Percentiles rank a stretch among this genome's conserved stretches.
Evolutionary conservation across 2,888 invertebrate species (phyloP).

Genomic region (Clusia tigrina): DNA sequence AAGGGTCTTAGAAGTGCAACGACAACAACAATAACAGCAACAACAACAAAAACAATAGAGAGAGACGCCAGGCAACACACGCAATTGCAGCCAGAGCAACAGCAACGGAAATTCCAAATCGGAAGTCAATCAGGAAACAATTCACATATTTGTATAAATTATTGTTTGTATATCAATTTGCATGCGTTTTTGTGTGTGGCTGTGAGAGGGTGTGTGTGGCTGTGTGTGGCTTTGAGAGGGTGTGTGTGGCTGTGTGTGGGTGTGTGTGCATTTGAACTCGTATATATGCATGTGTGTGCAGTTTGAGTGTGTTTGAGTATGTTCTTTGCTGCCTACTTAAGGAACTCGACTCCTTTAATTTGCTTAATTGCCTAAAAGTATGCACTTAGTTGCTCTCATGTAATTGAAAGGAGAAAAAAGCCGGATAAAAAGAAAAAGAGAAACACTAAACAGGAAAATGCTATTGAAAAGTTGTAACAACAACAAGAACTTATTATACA

Average conservation of each 20-base stretch:
- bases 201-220: no score
- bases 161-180: background rate
- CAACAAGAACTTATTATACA: background rate
- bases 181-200: no score
- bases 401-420: background rate
- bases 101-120: background rate
- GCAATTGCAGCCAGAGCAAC: background rate
- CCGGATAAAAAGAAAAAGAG: background rate
- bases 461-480: background rate
- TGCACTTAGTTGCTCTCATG: background rate
- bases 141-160: background rate
- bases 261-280: no score
- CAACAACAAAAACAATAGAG: no score
- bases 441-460: no score
- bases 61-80: no score
- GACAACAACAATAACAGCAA: background rate
- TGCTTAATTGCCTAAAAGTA: background rate
- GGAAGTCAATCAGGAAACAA: background rate
- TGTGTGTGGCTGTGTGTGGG: no score
- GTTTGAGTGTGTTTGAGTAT: no score
- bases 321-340: background rate
- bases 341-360: background rate
- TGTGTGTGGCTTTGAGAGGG: no score
- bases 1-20: background rate
- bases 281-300: no score